phyloP scores from a whole-genome alignment of 2,888 invertebrate species.

The Zhengitettix transpicula region DNA sequence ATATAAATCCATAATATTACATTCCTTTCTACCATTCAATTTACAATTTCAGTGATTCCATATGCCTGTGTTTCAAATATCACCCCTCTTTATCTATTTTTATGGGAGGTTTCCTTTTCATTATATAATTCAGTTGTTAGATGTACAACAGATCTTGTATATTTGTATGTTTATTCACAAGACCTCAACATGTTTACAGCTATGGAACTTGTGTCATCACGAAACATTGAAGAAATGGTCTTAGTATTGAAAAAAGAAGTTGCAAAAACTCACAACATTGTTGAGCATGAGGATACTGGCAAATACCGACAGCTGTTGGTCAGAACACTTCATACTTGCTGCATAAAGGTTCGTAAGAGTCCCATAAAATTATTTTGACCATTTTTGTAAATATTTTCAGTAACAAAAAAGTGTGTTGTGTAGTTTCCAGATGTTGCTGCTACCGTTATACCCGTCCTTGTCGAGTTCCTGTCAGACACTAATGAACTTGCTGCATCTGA shows the following conservation, averaged over 20 bases:
- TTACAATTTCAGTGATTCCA: too few relatives aligned
- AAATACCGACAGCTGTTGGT: slow-evolving; percentile 91
- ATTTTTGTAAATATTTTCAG: background rate
- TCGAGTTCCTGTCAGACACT: slow-evolving; percentile 82
- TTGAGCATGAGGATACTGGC: slow-evolving; percentile 87
- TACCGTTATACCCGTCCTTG: slow-evolving; percentile 82
- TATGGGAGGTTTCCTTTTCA: too few relatives aligned
- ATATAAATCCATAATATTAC: too few relatives aligned
- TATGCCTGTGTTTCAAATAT: too few relatives aligned
- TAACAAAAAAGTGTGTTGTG: background rate
- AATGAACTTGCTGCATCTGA: slow-evolving; percentile 83
- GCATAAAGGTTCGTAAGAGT: slow-evolving; percentile 46
- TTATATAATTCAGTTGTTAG: too few relatives aligned
- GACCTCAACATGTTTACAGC: slow-evolving; percentile 28
- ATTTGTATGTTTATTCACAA: too few relatives aligned
- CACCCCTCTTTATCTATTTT: too few relatives aligned
- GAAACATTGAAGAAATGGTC: slow-evolving; percentile 93
- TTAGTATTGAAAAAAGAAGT: slow-evolving; percentile 84
- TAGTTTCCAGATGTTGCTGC: slow-evolving; percentile 84
- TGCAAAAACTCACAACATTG: slow-evolving; percentile 66
- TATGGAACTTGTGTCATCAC: slow-evolving; percentile 76
- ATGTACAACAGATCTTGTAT: too few relatives aligned
- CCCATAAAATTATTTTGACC: background rate
- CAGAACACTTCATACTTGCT: slow-evolving; percentile 82
- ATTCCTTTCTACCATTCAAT: too few relatives aligned